Evolutionary conservation across 1,140 invertebrate species (phyloP).

Genomic region (Wasmannia auropunctata): DNA sequence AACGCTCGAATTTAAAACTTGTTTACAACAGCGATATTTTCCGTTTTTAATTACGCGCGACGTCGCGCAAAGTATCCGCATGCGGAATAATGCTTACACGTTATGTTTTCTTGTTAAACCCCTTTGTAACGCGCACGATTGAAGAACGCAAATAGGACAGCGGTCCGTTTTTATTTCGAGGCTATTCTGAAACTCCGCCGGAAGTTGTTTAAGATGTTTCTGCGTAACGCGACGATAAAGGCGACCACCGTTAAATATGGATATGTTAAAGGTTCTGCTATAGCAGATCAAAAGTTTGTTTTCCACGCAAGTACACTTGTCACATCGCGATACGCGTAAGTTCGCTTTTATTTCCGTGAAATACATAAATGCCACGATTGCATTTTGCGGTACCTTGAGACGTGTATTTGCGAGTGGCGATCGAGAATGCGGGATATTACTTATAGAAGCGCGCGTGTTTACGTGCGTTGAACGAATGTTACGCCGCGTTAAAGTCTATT

Average conservation of each 20-base stretch:
- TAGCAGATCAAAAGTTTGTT: background rate
- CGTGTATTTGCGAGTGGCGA: background rate
- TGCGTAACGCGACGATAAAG: background rate
- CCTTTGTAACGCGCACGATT: background rate
- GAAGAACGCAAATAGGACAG: background rate
- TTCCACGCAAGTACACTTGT: background rate
- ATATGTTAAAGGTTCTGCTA: background rate
- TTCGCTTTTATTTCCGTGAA: background rate
- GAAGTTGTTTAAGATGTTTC: background rate
- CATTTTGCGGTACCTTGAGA: background rate
- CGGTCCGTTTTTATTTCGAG: background rate
- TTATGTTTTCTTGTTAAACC: background rate
- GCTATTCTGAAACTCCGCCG: background rate
- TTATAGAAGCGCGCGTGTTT: conserved; percentile 8
- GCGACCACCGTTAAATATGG: background rate
- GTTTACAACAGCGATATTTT: background rate
- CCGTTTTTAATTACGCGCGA: conserved; percentile 10
- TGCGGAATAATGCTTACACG: background rate
- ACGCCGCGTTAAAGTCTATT: conserved; percentile 36
- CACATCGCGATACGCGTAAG: background rate
- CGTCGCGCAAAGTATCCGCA: background rate
- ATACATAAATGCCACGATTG: background rate
- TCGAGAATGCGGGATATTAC: background rate
- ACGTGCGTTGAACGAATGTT: background rate
- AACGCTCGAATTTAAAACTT: conserved; percentile 20